phyloP scores from a whole-genome alignment of 1,140 invertebrate genomes.

The Philaenus spumarius region DNA sequence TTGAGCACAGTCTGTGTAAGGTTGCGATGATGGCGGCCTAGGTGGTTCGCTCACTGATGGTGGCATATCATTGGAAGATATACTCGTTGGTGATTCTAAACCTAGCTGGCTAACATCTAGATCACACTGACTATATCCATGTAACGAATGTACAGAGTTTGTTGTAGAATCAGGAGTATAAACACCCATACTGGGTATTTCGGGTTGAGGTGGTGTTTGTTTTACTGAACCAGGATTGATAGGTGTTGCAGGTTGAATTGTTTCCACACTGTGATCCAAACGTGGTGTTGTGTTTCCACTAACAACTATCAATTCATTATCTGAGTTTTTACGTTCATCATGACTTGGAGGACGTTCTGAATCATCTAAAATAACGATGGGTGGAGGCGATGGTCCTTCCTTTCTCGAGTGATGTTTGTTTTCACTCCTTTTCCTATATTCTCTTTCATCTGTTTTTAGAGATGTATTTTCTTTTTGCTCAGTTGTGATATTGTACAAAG shows the following conservation, averaged over 20 bases:
- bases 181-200: constrained; percentile 69
- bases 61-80: constrained; percentile 70
- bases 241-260: constrained; percentile 29
- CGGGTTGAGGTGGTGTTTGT: constrained; percentile 48
- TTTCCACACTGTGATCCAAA: constrained; percentile 26
- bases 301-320: constrained; percentile 7
- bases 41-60: constrained; percentile 23
- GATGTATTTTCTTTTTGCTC: too few species aligned
- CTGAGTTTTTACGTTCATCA: constrained; percentile 3
- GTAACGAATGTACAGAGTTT: constrained; percentile 74
- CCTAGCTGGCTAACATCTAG: constrained; percentile 76
- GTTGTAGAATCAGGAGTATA: constrained; percentile 79
- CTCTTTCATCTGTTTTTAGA: too few species aligned
- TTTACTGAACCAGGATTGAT: constrained; percentile 42
- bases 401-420: too few species aligned
- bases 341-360: constrained; percentile 19
- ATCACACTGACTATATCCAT: constrained; percentile 67
- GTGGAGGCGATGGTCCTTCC: constrained; percentile 17
- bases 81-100: constrained; percentile 79
- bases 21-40: constrained; percentile 21
- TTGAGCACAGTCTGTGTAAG: constrained; percentile 34
- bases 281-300: constrained; percentile 26
- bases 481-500: too few species aligned
- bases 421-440: too few species aligned
- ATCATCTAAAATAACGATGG: constrained; percentile 30